phyloP scores from a whole-genome alignment of 2,797 vertebrate genomes.

The Valencia hispanica region DNA sequence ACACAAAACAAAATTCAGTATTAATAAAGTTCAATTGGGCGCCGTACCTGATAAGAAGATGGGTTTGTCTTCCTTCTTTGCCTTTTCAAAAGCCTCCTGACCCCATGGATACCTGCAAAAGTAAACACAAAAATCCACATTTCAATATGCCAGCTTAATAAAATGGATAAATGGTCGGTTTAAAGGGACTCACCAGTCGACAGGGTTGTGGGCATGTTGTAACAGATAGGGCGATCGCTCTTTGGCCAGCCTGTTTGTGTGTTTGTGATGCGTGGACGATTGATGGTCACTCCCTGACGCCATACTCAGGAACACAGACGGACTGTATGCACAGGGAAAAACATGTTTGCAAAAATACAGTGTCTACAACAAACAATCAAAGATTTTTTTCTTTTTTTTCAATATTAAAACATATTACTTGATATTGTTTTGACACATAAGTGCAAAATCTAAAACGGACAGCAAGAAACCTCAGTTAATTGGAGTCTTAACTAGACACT shows the following conservation, averaged over 20 bases:
- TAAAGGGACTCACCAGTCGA: constrained; percentile 88
- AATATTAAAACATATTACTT: too few relatives aligned
- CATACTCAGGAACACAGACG: constrained; percentile 72
- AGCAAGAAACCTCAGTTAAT: too few relatives aligned
- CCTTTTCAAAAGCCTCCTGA: constrained; percentile 92
- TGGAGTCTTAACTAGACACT: too few relatives aligned
- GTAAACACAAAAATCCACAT: neutral
- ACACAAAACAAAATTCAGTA: neutral
- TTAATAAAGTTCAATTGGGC: rapidly evolving
- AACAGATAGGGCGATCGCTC: constrained; percentile 93
- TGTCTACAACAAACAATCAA: neutral
- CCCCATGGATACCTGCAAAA: constrained; percentile 91
- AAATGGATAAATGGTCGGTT: neutral
- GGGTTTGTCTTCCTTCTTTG: constrained; percentile 89
- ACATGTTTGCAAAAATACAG: neutral
- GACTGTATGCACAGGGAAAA: constrained; percentile 41
- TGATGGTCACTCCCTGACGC: constrained; percentile 72
- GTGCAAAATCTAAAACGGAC: too few relatives aligned
- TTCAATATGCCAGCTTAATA: neutral
- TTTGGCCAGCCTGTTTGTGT: constrained; percentile 84
- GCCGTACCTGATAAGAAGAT: constrained; percentile 92
- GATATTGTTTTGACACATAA: too few relatives aligned
- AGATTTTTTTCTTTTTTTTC: too few relatives aligned
- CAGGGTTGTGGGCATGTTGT: constrained; percentile 93
- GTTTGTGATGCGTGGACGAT: constrained; percentile 39